These are phyloP conservation scores for Azemiops feae DNA, from an alignment of 2,113 vertebrate species.

Conservation along the genomic window DNA sequence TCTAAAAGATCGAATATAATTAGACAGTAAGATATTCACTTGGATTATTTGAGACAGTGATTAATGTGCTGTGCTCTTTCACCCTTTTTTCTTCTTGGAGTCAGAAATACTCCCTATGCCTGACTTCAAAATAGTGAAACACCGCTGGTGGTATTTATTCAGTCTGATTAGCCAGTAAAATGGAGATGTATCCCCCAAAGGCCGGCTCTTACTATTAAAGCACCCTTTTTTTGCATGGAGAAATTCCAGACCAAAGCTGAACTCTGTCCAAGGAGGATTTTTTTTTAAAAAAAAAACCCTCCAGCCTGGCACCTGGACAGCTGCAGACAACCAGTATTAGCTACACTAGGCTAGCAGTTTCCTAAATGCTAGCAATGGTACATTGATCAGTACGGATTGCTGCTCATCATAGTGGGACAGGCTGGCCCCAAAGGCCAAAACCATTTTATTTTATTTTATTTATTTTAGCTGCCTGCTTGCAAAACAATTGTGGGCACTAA, in stretches of 20 bases:
- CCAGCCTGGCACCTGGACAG: neutral
- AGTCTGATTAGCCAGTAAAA: constrained; percentile 27
- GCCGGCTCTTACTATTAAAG: neutral
- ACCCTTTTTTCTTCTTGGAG: constrained; percentile 47
- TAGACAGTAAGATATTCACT: constrained; percentile 61
- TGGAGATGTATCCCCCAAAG: neutral
- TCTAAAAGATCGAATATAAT: constrained; percentile 67
- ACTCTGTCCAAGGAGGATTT: neutral
- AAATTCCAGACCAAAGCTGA: neutral
- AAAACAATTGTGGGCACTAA: neutral
- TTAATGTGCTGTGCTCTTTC: constrained; percentile 52
- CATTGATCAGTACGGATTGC: neutral
- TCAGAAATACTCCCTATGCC: constrained; percentile 45
- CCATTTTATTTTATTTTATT: neutral
- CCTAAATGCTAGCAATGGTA: neutral
- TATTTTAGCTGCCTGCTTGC: neutral
- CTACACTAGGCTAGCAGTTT: neutral
- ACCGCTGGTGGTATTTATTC: neutral
- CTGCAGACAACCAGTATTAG: neutral
- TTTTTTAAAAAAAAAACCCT: neutral
- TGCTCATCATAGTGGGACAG: neutral
- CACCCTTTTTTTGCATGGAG: neutral
- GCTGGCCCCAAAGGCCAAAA: neutral
- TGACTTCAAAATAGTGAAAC: constrained; percentile 36
- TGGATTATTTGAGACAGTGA: constrained; percentile 55